phyloP scores from a whole-genome alignment of 2,797 vertebrate genomes.

The Sciurus carolinensis region DNA sequence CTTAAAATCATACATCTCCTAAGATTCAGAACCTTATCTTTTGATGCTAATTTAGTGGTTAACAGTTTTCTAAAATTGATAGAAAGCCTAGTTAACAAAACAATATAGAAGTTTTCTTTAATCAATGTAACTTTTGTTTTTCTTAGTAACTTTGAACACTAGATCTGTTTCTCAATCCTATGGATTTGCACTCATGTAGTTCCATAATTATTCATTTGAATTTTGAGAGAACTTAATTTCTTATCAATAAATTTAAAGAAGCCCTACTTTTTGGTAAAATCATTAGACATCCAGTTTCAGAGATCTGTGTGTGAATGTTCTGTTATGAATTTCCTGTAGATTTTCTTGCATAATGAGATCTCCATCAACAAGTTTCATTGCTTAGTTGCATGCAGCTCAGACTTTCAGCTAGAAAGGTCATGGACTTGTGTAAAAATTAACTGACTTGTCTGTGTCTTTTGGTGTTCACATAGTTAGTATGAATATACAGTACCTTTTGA shows the following conservation, averaged over 20 bases:
- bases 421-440: conserved; percentile 35
- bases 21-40: conserved; percentile 57
- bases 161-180: conserved; percentile 14
- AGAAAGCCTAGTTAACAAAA: conserved; percentile 33
- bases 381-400: conserved; percentile 53
- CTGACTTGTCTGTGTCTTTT: conserved; percentile 36
- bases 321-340: conserved; percentile 37
- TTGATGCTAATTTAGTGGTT: conserved; percentile 54
- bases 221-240: conserved; percentile 58
- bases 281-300: background rate
- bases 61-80: conserved; percentile 36
- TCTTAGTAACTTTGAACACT: conserved; percentile 30
- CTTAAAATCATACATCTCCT: conserved; percentile 57
- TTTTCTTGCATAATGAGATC: conserved; percentile 17
- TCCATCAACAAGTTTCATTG: background rate
- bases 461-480: background rate
- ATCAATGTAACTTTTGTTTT: conserved; percentile 53
- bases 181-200: conserved; percentile 7
- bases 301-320: conserved; percentile 1
- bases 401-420: conserved; percentile 17
- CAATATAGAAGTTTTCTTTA: conserved; percentile 11
- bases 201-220: conserved; percentile 43
- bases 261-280: background rate
- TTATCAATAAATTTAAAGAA: conserved; percentile 41
- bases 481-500: conserved; percentile 53